phyloP scores from a whole-genome alignment of 2,888 invertebrate genomes.

The Graphium colonna region DNA sequence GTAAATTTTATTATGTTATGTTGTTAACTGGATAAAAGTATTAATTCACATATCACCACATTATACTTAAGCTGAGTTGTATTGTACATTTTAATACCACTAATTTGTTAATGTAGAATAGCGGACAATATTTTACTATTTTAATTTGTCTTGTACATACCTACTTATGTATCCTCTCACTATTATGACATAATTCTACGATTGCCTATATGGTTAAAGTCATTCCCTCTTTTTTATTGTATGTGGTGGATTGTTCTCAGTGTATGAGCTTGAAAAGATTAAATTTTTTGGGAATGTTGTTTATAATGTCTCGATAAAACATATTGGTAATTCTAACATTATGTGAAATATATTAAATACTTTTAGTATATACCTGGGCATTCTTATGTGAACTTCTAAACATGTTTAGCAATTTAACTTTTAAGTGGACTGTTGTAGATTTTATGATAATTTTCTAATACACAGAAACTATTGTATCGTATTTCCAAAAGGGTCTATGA shows the following conservation, averaged over 20 bases:
- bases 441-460: conserved; percentile 11
- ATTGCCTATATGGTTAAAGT: not conserved
- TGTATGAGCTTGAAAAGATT: too few relatives aligned
- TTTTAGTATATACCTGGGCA: conserved; percentile 15
- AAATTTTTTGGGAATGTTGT: not conserved
- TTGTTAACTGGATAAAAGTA: not conserved
- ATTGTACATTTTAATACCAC: conserved; percentile 10
- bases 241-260: not conserved
- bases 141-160: conserved; percentile 1
- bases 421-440: conserved; percentile 1
- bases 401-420: conserved; percentile 7
- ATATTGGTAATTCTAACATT: not conserved
- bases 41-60: conserved; percentile 4
- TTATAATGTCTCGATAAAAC: not conserved
- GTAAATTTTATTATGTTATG: not conserved
- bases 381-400: not conserved
- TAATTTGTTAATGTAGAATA: not conserved
- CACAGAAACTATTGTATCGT: conserved; percentile 13
- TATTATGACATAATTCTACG: not conserved
- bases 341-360: conserved; percentile 12
- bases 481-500: conserved; percentile 10
- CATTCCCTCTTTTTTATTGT: not conserved
- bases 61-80: not conserved
- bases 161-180: not conserved
- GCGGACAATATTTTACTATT: not conserved